Evolutionary conservation across 2,797 vertebrate species (phyloP).

Genomic region (Octomys mimax): DNA sequence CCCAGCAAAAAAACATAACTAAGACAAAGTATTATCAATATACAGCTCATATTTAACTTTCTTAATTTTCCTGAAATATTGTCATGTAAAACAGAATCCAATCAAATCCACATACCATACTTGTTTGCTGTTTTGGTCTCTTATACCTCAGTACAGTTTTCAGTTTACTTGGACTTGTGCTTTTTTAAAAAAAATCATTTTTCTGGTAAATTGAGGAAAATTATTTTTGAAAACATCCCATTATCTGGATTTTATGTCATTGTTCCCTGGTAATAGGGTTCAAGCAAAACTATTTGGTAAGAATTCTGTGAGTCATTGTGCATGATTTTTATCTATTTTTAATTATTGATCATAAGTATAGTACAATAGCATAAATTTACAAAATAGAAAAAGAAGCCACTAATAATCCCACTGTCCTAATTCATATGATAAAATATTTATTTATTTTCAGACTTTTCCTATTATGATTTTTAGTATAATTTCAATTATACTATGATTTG

Average conservation of each 20-base stretch:
- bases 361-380: neutral
- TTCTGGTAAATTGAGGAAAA: slow-evolving; percentile 17
- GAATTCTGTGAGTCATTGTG: neutral
- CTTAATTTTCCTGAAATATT: neutral
- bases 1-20: neutral
- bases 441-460: neutral
- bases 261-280: slow-evolving; percentile 7
- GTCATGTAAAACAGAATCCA: neutral
- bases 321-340: neutral
- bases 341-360: neutral
- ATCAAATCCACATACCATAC: neutral
- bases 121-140: neutral
- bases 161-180: neutral
- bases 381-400: neutral
- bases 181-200: neutral
- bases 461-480: neutral
- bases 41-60: neutral
- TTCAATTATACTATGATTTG: neutral
- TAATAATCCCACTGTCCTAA: neutral
- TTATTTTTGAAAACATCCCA: neutral
- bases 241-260: neutral
- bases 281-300: neutral
- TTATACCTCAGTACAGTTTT: neutral
- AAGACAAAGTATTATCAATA: neutral
- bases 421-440: neutral